Evolutionary conservation across 2,797 vertebrate genomes (phyloP).

Genomic region (Austrolebias charrua): DNA sequence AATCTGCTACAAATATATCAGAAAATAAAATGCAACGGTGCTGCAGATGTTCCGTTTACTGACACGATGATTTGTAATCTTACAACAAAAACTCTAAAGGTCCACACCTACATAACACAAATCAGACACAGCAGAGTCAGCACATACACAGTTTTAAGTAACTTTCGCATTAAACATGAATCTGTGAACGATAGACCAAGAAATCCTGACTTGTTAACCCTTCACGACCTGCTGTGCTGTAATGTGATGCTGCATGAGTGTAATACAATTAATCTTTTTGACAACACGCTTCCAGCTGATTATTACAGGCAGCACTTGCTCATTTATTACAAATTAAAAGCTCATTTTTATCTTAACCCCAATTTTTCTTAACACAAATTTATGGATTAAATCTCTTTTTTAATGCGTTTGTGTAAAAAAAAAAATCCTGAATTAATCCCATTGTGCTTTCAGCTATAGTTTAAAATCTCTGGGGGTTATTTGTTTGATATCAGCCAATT

Average conservation of each 20-base stretch:
- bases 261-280: no score
- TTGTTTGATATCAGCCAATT: not conserved
- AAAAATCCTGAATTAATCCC: not conserved
- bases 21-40: not conserved
- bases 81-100: constrained; percentile 21
- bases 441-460: not conserved
- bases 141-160: not conserved
- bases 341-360: no score
- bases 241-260: no score
- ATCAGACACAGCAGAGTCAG: constrained; percentile 7
- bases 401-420: constrained; percentile 2
- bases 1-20: not conserved
- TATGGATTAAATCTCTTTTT: constrained; percentile 1
- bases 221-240: not conserved
- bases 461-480: not conserved
- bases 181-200: no score
- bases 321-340: no score
- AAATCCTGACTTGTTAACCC: no score
- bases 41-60: constrained; percentile 2
- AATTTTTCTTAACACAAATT: not conserved
- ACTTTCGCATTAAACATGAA: not conserved
- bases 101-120: constrained; percentile 30
- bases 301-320: no score
- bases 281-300: no score
- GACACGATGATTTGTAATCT: constrained; percentile 45